These are phyloP conservation scores for Plotosus lineatus DNA, from an alignment of 2,113 vertebrate genomes.

Conservation along the genomic window DNA sequence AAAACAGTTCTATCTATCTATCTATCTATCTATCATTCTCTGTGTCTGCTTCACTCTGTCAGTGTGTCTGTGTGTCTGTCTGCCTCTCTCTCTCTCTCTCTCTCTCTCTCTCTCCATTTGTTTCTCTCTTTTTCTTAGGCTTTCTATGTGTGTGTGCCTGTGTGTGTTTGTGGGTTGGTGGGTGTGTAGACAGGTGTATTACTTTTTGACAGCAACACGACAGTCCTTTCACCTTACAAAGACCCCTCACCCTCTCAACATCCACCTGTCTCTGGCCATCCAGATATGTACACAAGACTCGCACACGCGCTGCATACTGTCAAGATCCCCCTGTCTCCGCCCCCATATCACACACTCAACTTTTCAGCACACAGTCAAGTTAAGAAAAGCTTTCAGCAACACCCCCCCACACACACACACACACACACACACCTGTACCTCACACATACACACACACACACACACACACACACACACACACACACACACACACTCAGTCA, in stretches of 20 bases:
- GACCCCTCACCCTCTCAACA: constrained; percentile 36
- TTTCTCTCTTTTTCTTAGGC: too few relatives aligned
- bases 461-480: constrained; percentile 8
- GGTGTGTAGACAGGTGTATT: neutral
- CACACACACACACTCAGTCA: neutral
- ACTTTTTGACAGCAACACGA: constrained; percentile 34
- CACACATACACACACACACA: neutral
- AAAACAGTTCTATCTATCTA: too few relatives aligned
- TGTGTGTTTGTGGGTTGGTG: neutral
- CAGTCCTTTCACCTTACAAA: constrained; percentile 41
- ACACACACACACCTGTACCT: neutral
- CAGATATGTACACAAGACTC: constrained; percentile 25
- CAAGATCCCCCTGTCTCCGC: constrained; percentile 19
- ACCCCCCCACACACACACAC: neutral
- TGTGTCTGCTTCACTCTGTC: too few relatives aligned
- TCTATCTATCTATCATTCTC: too few relatives aligned
- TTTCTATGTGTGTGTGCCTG: neutral
- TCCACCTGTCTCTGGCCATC: constrained; percentile 36
- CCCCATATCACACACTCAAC: constrained; percentile 8
- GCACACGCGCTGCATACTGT: constrained; percentile 17
- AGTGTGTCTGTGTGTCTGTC: too few relatives aligned
- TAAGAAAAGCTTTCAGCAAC: constrained; percentile 41
- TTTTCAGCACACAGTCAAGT: constrained; percentile 39
- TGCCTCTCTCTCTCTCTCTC: too few relatives aligned
- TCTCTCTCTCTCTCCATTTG: too few relatives aligned